phyloP scores from a whole-genome alignment of 2,113 vertebrate species.

The Nycticryphes semicollaris region DNA sequence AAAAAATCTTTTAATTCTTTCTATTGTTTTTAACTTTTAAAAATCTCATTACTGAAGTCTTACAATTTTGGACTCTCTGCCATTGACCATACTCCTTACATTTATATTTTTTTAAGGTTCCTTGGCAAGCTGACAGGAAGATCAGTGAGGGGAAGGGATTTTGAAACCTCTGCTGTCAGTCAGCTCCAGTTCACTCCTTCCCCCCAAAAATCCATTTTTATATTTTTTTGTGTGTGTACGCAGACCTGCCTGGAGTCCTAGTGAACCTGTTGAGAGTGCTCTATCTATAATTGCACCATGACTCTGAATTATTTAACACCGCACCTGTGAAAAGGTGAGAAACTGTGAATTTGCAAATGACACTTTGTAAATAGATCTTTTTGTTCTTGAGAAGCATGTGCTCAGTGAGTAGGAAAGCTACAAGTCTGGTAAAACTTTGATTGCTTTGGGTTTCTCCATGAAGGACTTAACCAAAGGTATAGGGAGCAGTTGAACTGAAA shows the following conservation, averaged over 20 bases:
- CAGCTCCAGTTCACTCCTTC: background rate
- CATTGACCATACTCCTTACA: background rate
- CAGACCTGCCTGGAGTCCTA: background rate
- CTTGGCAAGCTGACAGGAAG: background rate
- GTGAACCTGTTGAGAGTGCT: background rate
- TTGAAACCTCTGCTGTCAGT: background rate
- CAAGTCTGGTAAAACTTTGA: background rate
- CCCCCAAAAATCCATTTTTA: background rate
- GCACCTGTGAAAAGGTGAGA: background rate
- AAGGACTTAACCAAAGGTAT: background rate
- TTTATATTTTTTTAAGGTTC: background rate
- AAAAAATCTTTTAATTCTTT: background rate
- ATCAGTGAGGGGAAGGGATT: background rate
- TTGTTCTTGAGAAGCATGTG: background rate
- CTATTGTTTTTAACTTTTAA: background rate
- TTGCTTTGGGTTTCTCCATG: background rate
- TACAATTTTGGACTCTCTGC: background rate
- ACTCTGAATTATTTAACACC: conserved; percentile 4
- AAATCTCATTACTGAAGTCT: background rate
- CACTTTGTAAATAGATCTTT: background rate
- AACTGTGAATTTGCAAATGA: background rate
- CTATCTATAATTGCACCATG: background rate
- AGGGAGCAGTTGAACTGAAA: background rate
- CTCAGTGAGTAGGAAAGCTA: background rate
- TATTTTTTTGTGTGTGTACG: background rate